Percentiles rank a stretch among this genome's conserved stretches.
Evolutionary conservation across 1,140 invertebrate species (phyloP).

Genomic region (Coelopa frigida): DNA sequence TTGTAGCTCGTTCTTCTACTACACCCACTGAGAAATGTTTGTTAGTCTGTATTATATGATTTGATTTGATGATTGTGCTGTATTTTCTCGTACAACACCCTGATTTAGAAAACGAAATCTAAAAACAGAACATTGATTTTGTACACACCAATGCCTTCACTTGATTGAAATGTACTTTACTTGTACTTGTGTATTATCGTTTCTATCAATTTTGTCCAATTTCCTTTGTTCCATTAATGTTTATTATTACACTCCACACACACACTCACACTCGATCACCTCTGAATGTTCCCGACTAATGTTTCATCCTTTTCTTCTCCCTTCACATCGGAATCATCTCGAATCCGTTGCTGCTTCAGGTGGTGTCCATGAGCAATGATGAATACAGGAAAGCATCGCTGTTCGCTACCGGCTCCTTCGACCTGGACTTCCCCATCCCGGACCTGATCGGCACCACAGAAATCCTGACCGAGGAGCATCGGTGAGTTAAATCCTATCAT

Average conservation of each 20-base stretch:
- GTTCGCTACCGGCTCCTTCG: conserved; percentile 71
- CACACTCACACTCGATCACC: neutral
- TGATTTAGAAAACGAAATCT: too few species aligned
- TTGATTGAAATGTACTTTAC: conserved; percentile 3
- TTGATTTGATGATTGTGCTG: too few species aligned
- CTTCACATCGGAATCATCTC: neutral
- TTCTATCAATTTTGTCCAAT: conserved; percentile 3
- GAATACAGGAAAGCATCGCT: conserved; percentile 71
- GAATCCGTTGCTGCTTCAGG: too few species aligned
- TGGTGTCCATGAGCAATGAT: conserved; percentile 81
- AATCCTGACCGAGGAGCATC: conserved; percentile 82
- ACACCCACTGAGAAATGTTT: too few species aligned
- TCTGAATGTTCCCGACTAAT: too few species aligned
- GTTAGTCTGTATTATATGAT: too few species aligned
- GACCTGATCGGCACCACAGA: conserved; percentile 81
- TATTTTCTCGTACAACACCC: too few species aligned
- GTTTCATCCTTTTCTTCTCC: conserved; percentile 4
- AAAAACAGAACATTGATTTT: too few species aligned
- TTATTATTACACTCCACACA: neutral
- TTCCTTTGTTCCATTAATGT: too few species aligned
- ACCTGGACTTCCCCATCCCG: conserved; percentile 78
- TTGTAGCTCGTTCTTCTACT: too few species aligned
- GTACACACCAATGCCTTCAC: too few species aligned
- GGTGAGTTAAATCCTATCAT: too few species aligned
- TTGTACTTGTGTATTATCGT: conserved; percentile 1